Conservation (phyloP, 2,888 invertebrate genomes). For the Marasmarcha lunaedactyla region DNA sequence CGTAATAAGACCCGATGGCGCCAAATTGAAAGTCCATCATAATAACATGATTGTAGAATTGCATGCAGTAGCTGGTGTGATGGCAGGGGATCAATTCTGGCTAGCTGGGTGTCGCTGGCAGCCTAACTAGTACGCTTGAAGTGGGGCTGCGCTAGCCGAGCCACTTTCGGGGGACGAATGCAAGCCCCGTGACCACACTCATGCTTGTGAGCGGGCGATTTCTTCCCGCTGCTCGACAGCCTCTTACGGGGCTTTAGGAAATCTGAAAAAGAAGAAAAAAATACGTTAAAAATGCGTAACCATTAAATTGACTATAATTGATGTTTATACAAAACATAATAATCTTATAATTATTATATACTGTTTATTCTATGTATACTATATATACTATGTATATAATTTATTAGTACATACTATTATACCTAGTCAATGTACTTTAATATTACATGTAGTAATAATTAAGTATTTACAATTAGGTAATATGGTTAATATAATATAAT, state of each 20-base stretch:
- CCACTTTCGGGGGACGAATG: conserved; percentile 61
- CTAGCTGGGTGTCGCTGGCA: conserved; percentile 7
- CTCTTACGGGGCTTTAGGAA: conserved; percentile 76
- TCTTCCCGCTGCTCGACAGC: conserved; percentile 58
- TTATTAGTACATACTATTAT: no score
- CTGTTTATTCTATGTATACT: no score
- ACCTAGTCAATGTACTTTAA: no score
- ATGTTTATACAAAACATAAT: no score
- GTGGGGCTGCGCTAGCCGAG: conserved; percentile 48
- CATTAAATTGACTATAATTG: no score
- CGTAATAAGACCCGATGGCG: conserved; percentile 20
- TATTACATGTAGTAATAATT: no score
- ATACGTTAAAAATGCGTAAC: conserved; percentile 7
- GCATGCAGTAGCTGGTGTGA: background rate
- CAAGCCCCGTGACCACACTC: conserved; percentile 57
- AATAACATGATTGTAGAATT: conserved; percentile 6
- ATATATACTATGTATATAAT: no score
- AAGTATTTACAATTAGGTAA: no score
- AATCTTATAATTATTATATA: no score
- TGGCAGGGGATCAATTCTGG: background rate
- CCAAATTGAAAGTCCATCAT: conserved; percentile 23
- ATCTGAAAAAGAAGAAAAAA: conserved; percentile 65
- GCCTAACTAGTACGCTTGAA: conserved; percentile 59
- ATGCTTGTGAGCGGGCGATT: conserved; percentile 58
- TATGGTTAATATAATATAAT: no score